phyloP scores from a whole-genome alignment of 2,888 invertebrate species.

The Cordilura impudica region DNA sequence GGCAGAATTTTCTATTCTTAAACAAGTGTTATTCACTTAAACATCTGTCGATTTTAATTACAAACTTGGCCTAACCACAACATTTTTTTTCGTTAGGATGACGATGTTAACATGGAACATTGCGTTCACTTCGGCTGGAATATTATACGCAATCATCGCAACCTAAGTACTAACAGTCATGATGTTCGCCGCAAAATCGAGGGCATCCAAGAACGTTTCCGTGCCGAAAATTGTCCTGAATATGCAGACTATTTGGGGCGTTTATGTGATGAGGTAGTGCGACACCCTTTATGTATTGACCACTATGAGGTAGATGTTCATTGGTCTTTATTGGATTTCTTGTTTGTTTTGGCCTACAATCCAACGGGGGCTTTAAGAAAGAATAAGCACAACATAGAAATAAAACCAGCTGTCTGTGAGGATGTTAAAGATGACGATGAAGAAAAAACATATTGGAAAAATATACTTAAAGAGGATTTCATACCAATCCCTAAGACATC shows the following conservation, averaged over 20 bases:
- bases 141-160: conserved; percentile 78
- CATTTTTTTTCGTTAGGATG: conserved; percentile 68
- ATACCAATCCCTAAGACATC: conserved; percentile 52
- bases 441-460: conserved; percentile 61
- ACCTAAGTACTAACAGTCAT: conserved; percentile 78
- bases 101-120: conserved; percentile 75
- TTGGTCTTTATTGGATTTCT: conserved; percentile 79
- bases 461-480: conserved; percentile 68
- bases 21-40: too few species aligned
- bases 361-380: conserved; percentile 72
- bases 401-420: conserved; percentile 38
- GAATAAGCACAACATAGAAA: conserved; percentile 67
- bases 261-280: conserved; percentile 72
- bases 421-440: conserved; percentile 40
- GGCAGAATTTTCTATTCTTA: not conserved
- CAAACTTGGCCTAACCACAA: not conserved
- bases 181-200: conserved; percentile 77
- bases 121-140: conserved; percentile 75
- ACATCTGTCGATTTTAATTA: not conserved
- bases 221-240: conserved; percentile 78
- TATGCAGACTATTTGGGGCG: conserved; percentile 77
- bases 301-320: conserved; percentile 78
- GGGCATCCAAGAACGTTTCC: conserved; percentile 78
- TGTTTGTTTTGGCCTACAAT: conserved; percentile 77
- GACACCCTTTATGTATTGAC: conserved; percentile 69